Conservation (phyloP, 2,888 invertebrate genomes). For the Keiferia lycopersicella region DNA sequence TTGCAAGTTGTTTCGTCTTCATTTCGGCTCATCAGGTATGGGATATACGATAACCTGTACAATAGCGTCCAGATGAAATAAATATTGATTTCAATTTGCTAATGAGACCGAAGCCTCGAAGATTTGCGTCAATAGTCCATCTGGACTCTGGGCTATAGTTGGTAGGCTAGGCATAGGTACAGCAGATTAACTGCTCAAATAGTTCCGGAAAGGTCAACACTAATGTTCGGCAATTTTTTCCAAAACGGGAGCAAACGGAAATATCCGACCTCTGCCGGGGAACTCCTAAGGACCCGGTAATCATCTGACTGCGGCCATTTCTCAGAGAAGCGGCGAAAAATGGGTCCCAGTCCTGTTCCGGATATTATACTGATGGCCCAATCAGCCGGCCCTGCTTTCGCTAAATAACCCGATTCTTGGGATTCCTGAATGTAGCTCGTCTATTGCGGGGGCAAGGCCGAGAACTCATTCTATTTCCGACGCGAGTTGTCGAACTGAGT, state of each 20-base stretch:
- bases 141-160: no score
- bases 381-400: constrained; percentile 33
- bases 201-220: no score
- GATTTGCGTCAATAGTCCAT: no score
- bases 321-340: constrained; percentile 46
- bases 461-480: background rate
- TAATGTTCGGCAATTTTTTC: background rate
- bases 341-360: constrained; percentile 47
- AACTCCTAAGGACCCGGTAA: constrained; percentile 41
- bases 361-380: constrained; percentile 48
- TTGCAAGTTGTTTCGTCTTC: no score
- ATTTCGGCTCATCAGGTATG: no score
- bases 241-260: constrained; percentile 14
- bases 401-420: constrained; percentile 31
- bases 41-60: no score
- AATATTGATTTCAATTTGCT: no score
- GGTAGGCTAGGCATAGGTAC: no score
- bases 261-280: constrained; percentile 25
- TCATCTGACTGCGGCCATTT: constrained; percentile 46
- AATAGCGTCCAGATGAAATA: no score
- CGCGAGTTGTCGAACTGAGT: background rate
- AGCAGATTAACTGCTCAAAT: no score
- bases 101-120: no score
- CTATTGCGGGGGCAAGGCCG: constrained; percentile 4
- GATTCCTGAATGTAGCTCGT: constrained; percentile 26